Evolutionary conservation across 2,888 invertebrate genomes (phyloP).

Genomic region (Ferdinandea cuprea): DNA sequence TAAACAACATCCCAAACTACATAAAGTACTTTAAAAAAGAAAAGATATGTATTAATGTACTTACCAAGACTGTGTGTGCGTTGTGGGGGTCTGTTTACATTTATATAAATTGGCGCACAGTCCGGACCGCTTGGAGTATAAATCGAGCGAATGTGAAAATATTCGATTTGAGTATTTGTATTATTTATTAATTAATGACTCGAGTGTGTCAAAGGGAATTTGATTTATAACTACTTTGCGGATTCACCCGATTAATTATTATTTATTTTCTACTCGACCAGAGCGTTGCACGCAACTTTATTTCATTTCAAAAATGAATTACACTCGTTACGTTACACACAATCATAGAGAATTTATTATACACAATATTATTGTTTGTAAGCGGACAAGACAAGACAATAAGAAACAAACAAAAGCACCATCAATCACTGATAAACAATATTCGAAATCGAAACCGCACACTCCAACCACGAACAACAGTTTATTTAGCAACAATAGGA

Average conservation of each 20-base stretch:
- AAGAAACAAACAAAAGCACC: not conserved
- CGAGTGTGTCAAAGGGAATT: constrained; percentile 29
- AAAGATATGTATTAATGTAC: no score
- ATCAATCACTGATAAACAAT: constrained; percentile 35
- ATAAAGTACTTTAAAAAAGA: constrained; percentile 7
- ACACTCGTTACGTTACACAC: constrained; percentile 30
- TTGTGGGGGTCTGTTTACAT: constrained; percentile 28
- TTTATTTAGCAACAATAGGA: not conserved
- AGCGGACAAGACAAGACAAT: not conserved
- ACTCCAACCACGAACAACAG: not conserved
- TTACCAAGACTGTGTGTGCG: constrained; percentile 3
- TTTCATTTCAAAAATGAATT: constrained; percentile 21
- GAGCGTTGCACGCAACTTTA: constrained; percentile 18
- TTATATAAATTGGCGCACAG: constrained; percentile 24
- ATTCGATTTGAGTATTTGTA: constrained; percentile 35
- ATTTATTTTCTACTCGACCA: constrained; percentile 19
- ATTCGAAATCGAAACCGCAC: not conserved
- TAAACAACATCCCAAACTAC: constrained; percentile 38
- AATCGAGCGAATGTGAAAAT: constrained; percentile 47
- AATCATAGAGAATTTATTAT: not conserved
- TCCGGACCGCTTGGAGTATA: not conserved
- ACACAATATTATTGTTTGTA: no score
- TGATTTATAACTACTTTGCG: constrained; percentile 60
- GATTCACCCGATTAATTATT: constrained; percentile 47
- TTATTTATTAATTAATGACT: constrained; percentile 62